Evolutionary conservation across 1,140 invertebrate genomes (phyloP), one percentile per base, ranked within the genome.

Genomic region (Pantala flavescens): DNA sequence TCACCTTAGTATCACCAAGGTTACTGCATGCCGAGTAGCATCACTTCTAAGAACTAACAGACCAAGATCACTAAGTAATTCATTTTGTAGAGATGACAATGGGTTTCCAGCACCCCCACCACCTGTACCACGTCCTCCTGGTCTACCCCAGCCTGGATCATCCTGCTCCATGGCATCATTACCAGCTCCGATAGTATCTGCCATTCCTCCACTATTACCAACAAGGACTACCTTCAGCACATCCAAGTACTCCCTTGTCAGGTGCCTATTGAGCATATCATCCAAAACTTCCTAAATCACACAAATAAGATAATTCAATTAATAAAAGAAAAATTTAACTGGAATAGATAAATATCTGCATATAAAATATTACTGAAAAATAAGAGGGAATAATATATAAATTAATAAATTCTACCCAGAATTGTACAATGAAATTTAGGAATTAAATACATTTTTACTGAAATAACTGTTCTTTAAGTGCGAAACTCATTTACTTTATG

Each of bases 221-320:
- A 88, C 84, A 0, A 89, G 79, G 9, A 84, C 84, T 16, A 91
- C 88, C 84, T 92, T 92, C 0, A 96, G 80, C 0, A 95, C 87
- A 77, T 95, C 93, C 9, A 96, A 81, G 80, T 96, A 94, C 82
- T 97, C 94, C 76, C 93, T 85, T 0, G 93, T 94, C n/a, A 96
- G 81, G 74, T 92, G 90, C 71, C 94, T 84, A 74, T 93, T 93
- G 5, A 96, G 83, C 84, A 95, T 93, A 80, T 96, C 94, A 79
- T 96, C 92, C 0, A 96, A 83, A 0, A 96, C 89, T 83, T 96
- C 94, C 81, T 87, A 75, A 11, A 77, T 77, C 74, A 74, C 73
- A 73, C 28, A 74, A 42, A 49, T 19, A 72, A 14, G 5, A n/a
- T n/a, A n/a, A n/a, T n/a, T n/a, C 9, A 9, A 71, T 11, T 7